Evolutionary conservation across 2,797 vertebrate species (phyloP), one percentile per base, ranked within the genome.

Genomic region (Agapornis canus): DNA sequence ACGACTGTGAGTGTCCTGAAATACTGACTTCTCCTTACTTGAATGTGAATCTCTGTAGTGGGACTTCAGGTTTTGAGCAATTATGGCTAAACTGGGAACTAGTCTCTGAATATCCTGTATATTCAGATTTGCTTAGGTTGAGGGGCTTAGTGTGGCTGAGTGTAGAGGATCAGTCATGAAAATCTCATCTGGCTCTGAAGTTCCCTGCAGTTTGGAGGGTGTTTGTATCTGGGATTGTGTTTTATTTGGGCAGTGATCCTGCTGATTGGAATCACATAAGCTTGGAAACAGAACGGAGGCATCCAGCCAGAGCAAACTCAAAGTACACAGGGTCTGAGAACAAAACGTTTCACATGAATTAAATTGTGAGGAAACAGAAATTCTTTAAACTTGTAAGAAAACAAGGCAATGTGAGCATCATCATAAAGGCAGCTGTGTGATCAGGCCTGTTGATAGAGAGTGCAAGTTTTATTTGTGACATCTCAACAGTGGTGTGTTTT

Each of bases 321-420:
- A 91, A 96, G 95, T 94, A 96, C 95, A 96, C 91, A 92, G 80
- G 73, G 48, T 95, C 88, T 96, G 94, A 97, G 95, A 96, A 97
- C 96, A 97, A 96, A 96, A 96, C 82, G 80, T 96, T 96, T 96
- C 89, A 91, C 92, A 92, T 95, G 85, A 95, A 94, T 95, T 94
- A 94, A 84, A 92, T 82, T 79, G 91, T 47, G 80, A 92, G 78
- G 91, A 95, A 96, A 96, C 52, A 94, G 61, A 79, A 91, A 91
- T 94, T 91, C 85, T 94, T 94, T 70, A 90, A 84, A 92, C 59
- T 91, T 92, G 73, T 86, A 90, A 61, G 85, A 90, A 94, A 96
- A 92, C 68, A 92, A 90, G 75, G 64, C 86, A 52, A 20, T 70
- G 48, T 35, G 82, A 89, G 77, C 63, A 51, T 85, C 0, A 0